Conservation (phyloP, 2,113 vertebrate genomes). For the Daboia siamensis region DNA sequence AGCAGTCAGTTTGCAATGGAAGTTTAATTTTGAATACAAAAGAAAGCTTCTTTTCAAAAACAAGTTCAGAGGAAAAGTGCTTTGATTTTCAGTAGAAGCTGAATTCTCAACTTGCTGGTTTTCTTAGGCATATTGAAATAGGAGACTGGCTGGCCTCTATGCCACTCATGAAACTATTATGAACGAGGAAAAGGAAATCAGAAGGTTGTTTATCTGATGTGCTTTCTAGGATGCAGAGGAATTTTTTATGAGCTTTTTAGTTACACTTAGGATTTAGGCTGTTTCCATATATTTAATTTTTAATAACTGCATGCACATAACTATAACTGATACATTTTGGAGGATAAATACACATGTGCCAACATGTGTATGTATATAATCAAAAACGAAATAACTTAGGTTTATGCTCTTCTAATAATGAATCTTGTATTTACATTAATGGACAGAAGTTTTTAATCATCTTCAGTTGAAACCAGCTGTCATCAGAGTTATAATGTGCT, state of each 20-base stretch:
- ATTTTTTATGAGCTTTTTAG: neutral
- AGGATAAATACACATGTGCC: neutral
- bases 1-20: neutral
- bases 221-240: neutral
- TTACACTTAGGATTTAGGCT: neutral
- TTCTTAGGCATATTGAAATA: neutral
- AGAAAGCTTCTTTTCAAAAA: neutral
- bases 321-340: neutral
- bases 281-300: neutral
- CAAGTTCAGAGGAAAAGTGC: neutral
- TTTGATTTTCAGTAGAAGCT: neutral
- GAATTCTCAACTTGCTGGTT: too few species aligned
- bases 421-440: neutral
- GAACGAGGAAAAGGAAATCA: neutral
- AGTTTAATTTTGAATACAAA: neutral
- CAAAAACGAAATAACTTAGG: neutral
- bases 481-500: neutral
- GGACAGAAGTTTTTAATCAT: neutral
- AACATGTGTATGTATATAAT: neutral
- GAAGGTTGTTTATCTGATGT: neutral
- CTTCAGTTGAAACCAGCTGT: neutral
- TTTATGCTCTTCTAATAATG: neutral
- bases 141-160: neutral
- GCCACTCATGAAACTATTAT: neutral
- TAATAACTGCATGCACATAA: neutral